Base-by-base conservation (phyloP, 2,797 vertebrate genomes). In the Melanotaenia nigrans region DNA sequence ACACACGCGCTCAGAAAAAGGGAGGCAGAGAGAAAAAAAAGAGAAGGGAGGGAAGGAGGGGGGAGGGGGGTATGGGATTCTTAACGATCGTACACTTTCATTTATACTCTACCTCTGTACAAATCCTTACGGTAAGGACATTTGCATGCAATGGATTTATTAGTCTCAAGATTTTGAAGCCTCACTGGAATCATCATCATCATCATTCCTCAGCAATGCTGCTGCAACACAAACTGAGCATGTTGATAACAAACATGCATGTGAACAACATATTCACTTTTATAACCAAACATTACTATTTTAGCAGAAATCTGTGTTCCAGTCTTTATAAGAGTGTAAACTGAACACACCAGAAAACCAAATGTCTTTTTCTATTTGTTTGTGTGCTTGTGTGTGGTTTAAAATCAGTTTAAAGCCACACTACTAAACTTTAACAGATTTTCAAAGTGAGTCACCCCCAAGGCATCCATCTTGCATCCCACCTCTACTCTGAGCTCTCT, bases 61-160 rank as follows among this genome's bases (percentile, higher is more conserved):
- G 16, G 12, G 16, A 2, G 16, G 35, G 2, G 35, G 10, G 9
- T 7, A 45, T 45, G 47, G n/a, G n/a, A 22, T 22, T 49, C 45
- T 47, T 10, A 30, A n/a, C 10, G 47, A 22, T 49, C n/a, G 6
- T 22, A 10, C 28, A 56, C 22, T 9, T 49, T 22, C 47, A 49
- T 49, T 1, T 49, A 11, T 10, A 24, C 10, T 40, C 42, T 33
- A 14, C 18, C 35, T 56, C 12, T 38, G 25, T 5, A 25, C 25
- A 55, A 30, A 28, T 30, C 14, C 68, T 33, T 65, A 51, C 22
- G 33, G 28, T 30, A 12, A 64, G 38, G 58, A 32, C 24, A 47
- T 32, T 42, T 65, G 45, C n/a, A 58, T 42, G 57, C 45, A 62
- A 51, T 60, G 5, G 18, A 49, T 80, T 82, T 47, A 80, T 85